Conservation (phyloP, 2,888 invertebrate species). For the Lepidocyrtinus sp. region DNA sequence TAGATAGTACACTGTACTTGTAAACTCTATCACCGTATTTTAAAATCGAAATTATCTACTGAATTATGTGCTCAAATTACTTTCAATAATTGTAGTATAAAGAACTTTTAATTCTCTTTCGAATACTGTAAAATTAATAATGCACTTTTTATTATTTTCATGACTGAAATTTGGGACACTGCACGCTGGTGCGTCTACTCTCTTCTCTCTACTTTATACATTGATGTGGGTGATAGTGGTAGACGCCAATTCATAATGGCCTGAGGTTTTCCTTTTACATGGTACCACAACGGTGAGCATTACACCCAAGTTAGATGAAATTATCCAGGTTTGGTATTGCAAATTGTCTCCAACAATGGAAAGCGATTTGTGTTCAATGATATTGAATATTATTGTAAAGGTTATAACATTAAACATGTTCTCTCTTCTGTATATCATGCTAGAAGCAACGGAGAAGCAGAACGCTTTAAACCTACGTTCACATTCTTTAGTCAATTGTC, state of each 20-base stretch:
- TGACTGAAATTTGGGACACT: too few species aligned
- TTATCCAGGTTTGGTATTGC: slow-evolving; percentile 35
- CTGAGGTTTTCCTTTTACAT: slow-evolving; percentile 38
- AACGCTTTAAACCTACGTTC: slow-evolving; percentile 44
- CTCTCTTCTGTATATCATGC: slow-evolving; percentile 47
- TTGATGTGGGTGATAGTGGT: slow-evolving; percentile 56
- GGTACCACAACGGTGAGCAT: slow-evolving; percentile 20
- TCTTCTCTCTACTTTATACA: too few species aligned
- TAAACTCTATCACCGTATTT: too few species aligned
- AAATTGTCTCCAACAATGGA: slow-evolving; percentile 47
- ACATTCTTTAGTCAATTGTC: too few species aligned
- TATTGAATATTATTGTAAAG: slow-evolving; percentile 23
- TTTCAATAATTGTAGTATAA: too few species aligned
- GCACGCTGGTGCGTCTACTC: too few species aligned
- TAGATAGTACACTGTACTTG: too few species aligned
- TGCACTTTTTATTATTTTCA: too few species aligned
- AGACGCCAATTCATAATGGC: slow-evolving; percentile 60
- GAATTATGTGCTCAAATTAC: too few species aligned
- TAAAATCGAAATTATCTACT: too few species aligned
- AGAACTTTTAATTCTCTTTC: too few species aligned
- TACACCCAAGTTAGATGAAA: slow-evolving; percentile 18
- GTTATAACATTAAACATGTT: slow-evolving; percentile 24
- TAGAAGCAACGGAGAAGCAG: slow-evolving; percentile 44
- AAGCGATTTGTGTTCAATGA: slow-evolving; percentile 37
- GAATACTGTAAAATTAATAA: too few species aligned